Base-by-base conservation (phyloP, 23 tunicate genomes). In the Clavelina lepadiformis region DNA sequence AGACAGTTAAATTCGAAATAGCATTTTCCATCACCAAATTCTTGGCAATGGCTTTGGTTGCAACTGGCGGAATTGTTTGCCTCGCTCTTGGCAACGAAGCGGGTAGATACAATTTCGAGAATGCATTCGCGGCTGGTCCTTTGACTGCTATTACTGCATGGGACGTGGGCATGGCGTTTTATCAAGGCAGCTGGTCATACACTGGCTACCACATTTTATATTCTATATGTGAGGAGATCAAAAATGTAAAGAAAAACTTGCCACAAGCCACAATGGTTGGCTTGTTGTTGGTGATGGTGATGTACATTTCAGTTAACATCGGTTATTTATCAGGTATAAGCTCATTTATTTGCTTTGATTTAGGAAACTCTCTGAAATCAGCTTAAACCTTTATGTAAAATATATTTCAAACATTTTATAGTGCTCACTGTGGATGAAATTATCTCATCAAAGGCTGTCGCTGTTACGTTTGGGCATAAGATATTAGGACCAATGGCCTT, bases 321-420 rank as follows among this genome's bases (percentile, higher is more conserved):
- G 82, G 83, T 0, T 83, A 75, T 61, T 67, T 83, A 2, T 83
- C 91, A 68, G 91, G 91, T 83, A 63, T 44, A 20, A 49, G 23
- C 11, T 11, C 15, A 11, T 41, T 41, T 41, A 11, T 41, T 11
- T 41, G 11, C 15, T 41, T 41, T 11, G 11, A 11, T 41, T 53
- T 25, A 11, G n/a, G n/a, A 13, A 13, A n/a, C n/a, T n/a, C n/a
- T n/a, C n/a, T n/a, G n/a, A n/a, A n/a, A n/a, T n/a, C n/a, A n/a
- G n/a, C n/a, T n/a, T n/a, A n/a, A n/a, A n/a, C n/a, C n/a, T n/a
- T n/a, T 44, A 11, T 44, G 11, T 11, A 44, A 44, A 15, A n/a
- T n/a, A n/a, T n/a, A n/a, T n/a, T n/a, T n/a, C n/a, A n/a, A n/a
- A n/a, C n/a, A n/a, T n/a, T n/a, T 46, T 58, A 2, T 71, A 82